A percentile compares a stretch with the other conserved stretches of the same genome.
These are phyloP conservation scores for Sigmodon hispidus DNA, from an alignment of 2,113 vertebrate species.

Conservation along the genomic window DNA sequence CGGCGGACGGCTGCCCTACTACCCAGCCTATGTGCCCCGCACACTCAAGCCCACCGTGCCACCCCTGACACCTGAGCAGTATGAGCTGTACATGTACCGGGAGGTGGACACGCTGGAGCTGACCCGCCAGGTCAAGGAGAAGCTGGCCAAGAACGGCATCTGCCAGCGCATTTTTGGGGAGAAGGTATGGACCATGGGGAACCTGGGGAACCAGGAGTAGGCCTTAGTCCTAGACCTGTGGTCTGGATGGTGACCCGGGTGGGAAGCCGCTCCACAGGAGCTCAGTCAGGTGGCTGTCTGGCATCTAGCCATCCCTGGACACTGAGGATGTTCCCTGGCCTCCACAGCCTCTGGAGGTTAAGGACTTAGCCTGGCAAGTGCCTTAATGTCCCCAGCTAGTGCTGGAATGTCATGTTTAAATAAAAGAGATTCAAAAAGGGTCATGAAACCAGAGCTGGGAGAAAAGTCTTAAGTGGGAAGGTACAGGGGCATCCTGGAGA, in stretches of 20 bases:
- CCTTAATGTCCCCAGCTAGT: not conserved
- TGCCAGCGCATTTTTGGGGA: constrained; percentile 99
- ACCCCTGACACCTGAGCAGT: constrained; percentile 96
- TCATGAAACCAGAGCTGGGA: not conserved
- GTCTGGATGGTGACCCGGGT: not conserved
- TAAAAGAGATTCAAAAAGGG: not conserved
- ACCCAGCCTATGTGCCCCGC: constrained; percentile 93
- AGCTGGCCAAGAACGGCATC: constrained; percentile 98
- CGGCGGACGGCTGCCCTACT: constrained; percentile 89
- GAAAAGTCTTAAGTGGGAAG: not conserved
- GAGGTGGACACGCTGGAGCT: constrained; percentile 98
- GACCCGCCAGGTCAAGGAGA: constrained; percentile 98
- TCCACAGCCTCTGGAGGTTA: not conserved
- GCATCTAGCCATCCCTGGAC: not conserved
- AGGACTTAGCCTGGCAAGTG: not conserved
- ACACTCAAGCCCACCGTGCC: constrained; percentile 96
- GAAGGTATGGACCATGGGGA: constrained; percentile 88
- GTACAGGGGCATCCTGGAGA: not conserved
- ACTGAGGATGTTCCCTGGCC: not conserved
- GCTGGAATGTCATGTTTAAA: not conserved
- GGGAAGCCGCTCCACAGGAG: not conserved
- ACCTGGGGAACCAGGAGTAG: not conserved
- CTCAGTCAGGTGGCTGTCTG: not conserved
- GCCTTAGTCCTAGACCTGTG: not conserved
- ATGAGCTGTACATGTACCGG: constrained; percentile 99